A percentile compares a stretch with the other conserved stretches of the same genome.
phyloP scores from a whole-genome alignment of 2,888 invertebrate genomes.

The Cactoblastis cactorum region DNA sequence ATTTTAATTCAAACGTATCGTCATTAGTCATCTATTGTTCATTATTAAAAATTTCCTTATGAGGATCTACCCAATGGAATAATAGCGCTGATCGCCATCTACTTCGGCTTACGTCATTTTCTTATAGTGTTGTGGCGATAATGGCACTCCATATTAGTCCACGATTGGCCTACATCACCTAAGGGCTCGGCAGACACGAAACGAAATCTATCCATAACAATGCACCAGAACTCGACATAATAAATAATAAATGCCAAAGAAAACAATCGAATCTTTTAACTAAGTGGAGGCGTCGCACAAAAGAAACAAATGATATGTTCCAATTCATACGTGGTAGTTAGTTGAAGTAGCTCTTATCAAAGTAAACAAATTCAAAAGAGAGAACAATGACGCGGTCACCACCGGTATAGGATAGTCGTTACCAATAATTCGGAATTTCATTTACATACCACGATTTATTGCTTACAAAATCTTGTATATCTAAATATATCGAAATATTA shows the following conservation, averaged over 20 bases:
- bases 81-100: slow-evolving; percentile 47
- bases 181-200: slow-evolving; percentile 57
- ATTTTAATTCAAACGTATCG: slow-evolving; percentile 29
- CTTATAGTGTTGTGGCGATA: slow-evolving; percentile 44
- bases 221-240: slow-evolving; percentile 33
- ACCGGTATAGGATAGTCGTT: slow-evolving; percentile 47
- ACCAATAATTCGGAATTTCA: slow-evolving; percentile 37
- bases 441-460: slow-evolving; percentile 43
- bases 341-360: slow-evolving; percentile 72
- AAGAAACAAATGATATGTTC: slow-evolving; percentile 60
- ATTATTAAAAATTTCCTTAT: slow-evolving; percentile 45
- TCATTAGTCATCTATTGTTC: slow-evolving; percentile 35
- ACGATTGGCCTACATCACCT: slow-evolving; percentile 55
- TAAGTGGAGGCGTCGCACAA: slow-evolving; percentile 56
- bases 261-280: slow-evolving; percentile 61
- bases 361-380: slow-evolving; percentile 66
- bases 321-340: slow-evolving; percentile 59
- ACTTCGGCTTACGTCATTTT: slow-evolving; percentile 58
- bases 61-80: slow-evolving; percentile 50
- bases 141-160: slow-evolving; percentile 64
- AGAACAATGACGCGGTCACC: slow-evolving; percentile 63
- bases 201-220: slow-evolving; percentile 56
- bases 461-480: background rate
- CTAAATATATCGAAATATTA: too few relatives aligned
- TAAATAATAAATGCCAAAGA: slow-evolving; percentile 47